phyloP scores from a whole-genome alignment of 2,797 vertebrate genomes.

The Xenops minutus region DNA sequence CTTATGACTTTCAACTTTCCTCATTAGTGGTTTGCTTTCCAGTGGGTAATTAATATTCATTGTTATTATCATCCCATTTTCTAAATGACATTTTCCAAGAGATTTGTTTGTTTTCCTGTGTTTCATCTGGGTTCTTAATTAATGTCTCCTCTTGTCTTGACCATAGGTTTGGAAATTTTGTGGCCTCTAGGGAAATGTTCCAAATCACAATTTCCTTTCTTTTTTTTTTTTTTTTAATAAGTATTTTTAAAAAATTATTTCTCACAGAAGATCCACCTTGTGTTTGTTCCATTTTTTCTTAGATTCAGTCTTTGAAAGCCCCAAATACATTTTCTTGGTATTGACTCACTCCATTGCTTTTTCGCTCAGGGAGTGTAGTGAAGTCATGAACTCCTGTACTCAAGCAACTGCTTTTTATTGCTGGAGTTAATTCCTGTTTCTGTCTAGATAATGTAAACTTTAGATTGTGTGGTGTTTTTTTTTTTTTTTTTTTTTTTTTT shows the following conservation, averaged over 20 bases:
- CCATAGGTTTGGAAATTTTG: neutral
- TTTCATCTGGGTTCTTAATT: neutral
- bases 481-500: neutral
- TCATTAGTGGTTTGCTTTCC: neutral
- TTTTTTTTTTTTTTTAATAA: neutral
- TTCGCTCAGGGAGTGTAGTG: neutral
- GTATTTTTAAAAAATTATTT: neutral
- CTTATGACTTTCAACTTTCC: neutral
- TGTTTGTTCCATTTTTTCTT: neutral
- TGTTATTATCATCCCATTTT: constrained; percentile 17
- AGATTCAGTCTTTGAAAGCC: neutral
- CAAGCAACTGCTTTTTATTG: neutral
- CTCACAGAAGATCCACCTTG: neutral
- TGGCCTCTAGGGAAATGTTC: neutral
- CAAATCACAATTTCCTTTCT: neutral
- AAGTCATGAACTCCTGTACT: neutral
- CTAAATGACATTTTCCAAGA: neutral
- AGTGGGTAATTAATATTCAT: neutral
- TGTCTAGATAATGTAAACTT: neutral
- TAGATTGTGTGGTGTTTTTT: neutral
- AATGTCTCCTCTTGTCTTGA: neutral
- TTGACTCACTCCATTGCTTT: neutral
- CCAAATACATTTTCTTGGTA: neutral
- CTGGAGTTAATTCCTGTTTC: neutral
- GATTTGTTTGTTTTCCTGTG: neutral